Conservation (phyloP, 2,113 vertebrate genomes). For the Triplophysa dalaica region DNA sequence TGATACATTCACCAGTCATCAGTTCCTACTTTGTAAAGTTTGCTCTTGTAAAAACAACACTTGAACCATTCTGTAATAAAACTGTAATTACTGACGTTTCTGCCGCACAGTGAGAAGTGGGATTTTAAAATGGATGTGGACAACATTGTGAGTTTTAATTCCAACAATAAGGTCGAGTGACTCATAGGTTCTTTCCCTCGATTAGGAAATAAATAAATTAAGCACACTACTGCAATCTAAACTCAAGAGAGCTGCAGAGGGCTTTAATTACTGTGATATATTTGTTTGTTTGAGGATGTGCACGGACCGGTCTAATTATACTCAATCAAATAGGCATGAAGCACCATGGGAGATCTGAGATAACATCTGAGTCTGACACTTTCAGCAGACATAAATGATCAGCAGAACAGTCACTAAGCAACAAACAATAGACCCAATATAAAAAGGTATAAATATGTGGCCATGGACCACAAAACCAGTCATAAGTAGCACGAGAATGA, state of each 20-base stretch:
- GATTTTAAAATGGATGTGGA: slow-evolving; percentile 16
- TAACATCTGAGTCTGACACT: neutral
- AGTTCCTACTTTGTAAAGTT: slow-evolving; percentile 19
- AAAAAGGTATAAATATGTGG: neutral
- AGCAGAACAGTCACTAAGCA: neutral
- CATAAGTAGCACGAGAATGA: too few species aligned
- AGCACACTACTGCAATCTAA: slow-evolving; percentile 6
- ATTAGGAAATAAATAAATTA: slow-evolving; percentile 23
- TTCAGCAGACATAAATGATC: neutral
- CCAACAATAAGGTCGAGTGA: slow-evolving; percentile 26
- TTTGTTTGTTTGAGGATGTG: slow-evolving; percentile 32
- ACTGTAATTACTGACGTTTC: slow-evolving; percentile 27
- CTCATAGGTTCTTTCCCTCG: slow-evolving; percentile 24
- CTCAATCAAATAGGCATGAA: slow-evolving; percentile 19
- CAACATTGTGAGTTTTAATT: neutral
- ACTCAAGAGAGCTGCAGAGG: slow-evolving; percentile 6
- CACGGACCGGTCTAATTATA: slow-evolving; percentile 25
- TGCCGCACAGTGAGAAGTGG: slow-evolving; percentile 5
- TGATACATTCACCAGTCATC: neutral
- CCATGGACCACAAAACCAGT: too few species aligned
- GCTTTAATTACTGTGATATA: slow-evolving; percentile 29
- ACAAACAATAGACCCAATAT: neutral
- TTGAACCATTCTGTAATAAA: slow-evolving; percentile 28
- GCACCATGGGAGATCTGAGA: slow-evolving; percentile 33
- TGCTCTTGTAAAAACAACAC: slow-evolving; percentile 30